These are phyloP conservation scores for Seira ritae DNA, from an alignment of 2,888 invertebrate species.

Conservation along the genomic window DNA sequence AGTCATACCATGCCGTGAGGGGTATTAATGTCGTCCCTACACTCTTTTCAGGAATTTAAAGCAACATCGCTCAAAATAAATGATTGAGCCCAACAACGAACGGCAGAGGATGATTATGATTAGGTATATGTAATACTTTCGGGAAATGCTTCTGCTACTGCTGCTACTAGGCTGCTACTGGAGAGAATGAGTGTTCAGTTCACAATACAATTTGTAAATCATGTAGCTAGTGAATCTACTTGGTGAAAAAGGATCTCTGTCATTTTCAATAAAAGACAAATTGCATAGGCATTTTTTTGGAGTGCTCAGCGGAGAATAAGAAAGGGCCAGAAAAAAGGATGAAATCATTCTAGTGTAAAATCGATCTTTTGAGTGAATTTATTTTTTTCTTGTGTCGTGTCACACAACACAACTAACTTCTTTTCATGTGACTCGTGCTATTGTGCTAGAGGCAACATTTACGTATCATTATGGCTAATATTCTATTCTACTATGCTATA, in stretches of 20 bases:
- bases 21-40: no score
- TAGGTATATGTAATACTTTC: no score
- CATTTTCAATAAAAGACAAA: constrained; percentile 50
- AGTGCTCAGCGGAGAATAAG: background rate
- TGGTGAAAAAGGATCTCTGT: constrained; percentile 27
- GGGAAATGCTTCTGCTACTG: no score
- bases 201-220: constrained; percentile 15
- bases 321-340: constrained; percentile 40
- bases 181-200: background rate
- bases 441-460: constrained; percentile 57
- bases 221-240: constrained; percentile 25
- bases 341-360: constrained; percentile 71
- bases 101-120: no score
- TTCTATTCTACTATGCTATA: no score
- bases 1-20: no score
- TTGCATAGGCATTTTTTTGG: constrained; percentile 20
- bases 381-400: constrained; percentile 56
- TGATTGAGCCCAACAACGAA: no score
- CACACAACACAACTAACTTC: no score
- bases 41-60: no score
- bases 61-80: no score
- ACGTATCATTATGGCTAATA: constrained; percentile 26
- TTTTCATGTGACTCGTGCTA: constrained; percentile 72
- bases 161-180: no score
- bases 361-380: constrained; percentile 69